phyloP scores from a whole-genome alignment of 2,797 vertebrate genomes.

The Clarias pachynema region DNA sequence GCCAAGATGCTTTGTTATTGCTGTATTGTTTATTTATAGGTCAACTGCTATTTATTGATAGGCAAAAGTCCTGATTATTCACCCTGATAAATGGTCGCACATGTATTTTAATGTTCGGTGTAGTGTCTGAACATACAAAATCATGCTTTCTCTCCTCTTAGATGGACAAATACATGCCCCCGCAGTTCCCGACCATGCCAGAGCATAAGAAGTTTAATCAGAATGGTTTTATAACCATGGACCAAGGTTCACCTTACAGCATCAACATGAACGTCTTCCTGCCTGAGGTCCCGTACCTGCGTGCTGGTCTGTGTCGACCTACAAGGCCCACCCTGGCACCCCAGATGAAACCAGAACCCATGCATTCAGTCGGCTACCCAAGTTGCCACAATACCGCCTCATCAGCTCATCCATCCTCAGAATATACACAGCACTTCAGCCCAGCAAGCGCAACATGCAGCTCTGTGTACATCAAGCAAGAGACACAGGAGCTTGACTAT shows the following conservation, averaged over 20 bases:
- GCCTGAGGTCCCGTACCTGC: slow-evolving; percentile 88
- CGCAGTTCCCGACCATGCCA: slow-evolving; percentile 75
- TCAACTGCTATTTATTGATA: background rate
- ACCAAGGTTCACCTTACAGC: slow-evolving; percentile 89
- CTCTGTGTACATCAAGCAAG: slow-evolving; percentile 90
- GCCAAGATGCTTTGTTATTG: background rate
- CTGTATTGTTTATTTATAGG: background rate
- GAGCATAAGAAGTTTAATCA: slow-evolving; percentile 87
- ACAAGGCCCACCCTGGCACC: slow-evolving; percentile 76
- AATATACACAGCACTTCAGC: slow-evolving; percentile 87
- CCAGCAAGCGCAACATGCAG: slow-evolving; percentile 75
- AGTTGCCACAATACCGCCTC: slow-evolving; percentile 74
- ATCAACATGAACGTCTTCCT: slow-evolving; percentile 96
- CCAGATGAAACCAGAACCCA: slow-evolving; percentile 88
- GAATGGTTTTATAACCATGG: slow-evolving; percentile 82
- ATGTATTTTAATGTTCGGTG: background rate
- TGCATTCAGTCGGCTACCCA: slow-evolving; percentile 82
- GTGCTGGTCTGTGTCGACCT: slow-evolving; percentile 87
- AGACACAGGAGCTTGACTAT: slow-evolving; percentile 86
- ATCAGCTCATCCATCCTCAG: slow-evolving; percentile 75
- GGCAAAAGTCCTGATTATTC: background rate
- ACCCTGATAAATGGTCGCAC: no score
- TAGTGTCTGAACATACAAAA: background rate
- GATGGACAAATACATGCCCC: slow-evolving; percentile 90
- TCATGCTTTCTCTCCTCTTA: slow-evolving; percentile 63